Conservation (phyloP, 2,113 vertebrate genomes). For the Calcarius ornatus region DNA sequence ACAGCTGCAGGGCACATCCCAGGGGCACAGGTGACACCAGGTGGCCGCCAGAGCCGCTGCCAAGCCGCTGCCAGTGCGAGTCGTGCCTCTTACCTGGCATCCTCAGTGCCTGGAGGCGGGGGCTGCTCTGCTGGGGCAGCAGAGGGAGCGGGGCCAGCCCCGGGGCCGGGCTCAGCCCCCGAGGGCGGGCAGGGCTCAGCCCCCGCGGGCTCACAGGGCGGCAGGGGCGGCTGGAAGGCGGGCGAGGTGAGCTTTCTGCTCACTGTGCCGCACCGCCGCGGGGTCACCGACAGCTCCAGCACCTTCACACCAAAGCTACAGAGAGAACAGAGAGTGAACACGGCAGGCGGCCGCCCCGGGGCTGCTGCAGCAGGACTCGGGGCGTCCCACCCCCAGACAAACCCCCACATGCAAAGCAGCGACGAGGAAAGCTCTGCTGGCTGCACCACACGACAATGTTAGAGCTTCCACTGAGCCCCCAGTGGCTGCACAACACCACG, state of each 20-base stretch:
- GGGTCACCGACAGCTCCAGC: slow-evolving; percentile 82
- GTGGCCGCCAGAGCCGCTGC: neutral
- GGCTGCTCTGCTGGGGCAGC: slow-evolving; percentile 79
- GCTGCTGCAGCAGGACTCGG: neutral
- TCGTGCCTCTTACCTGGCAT: slow-evolving; percentile 86
- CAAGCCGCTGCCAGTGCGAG: slow-evolving; percentile 5
- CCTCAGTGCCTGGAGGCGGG: slow-evolving; percentile 76
- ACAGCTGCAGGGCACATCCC: neutral
- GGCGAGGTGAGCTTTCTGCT: slow-evolving; percentile 96
- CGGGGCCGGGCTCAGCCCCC: slow-evolving; percentile 77
- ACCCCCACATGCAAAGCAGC: slow-evolving; percentile 53
- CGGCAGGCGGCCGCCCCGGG: slow-evolving; percentile 41
- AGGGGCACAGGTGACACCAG: neutral
- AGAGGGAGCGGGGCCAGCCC: slow-evolving; percentile 75
- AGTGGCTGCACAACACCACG: no score
- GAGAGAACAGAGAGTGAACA: slow-evolving; percentile 79
- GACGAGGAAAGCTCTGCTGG: neutral
- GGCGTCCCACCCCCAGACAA: neutral
- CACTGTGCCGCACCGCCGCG: slow-evolving; percentile 91
- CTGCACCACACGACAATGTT: no score
- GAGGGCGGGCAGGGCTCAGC: slow-evolving; percentile 73
- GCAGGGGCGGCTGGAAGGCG: slow-evolving; percentile 96
- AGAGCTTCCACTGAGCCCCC: no score
- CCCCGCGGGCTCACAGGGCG: slow-evolving; percentile 83
- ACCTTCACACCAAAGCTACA: slow-evolving; percentile 94